Percentiles rank a stretch among this genome's conserved stretches.
Conservation (phyloP, 2,888 invertebrate species). For the Philhelius pedissequus region DNA sequence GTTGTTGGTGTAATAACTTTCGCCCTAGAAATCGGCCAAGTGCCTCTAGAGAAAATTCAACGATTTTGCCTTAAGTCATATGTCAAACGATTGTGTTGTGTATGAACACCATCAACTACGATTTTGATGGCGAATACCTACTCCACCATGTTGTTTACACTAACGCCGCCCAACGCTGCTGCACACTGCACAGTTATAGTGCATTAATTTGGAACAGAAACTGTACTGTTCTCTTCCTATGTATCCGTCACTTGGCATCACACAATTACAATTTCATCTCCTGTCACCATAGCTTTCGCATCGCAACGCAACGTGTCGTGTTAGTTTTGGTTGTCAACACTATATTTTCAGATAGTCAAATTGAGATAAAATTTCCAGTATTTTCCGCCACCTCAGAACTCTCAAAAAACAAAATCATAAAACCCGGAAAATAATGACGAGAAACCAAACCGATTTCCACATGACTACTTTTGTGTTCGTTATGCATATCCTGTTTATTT, state of each 20-base stretch:
- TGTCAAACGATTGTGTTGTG: constrained; percentile 31
- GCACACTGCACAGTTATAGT: background rate
- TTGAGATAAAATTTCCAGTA: constrained; percentile 6
- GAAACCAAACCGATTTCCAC: constrained; percentile 46
- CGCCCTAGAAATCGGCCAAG: constrained; percentile 44
- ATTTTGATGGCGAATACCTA: too few species aligned
- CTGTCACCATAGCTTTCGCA: too few species aligned
- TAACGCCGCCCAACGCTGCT: background rate
- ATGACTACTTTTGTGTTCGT: constrained; percentile 48
- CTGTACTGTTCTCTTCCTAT: background rate
- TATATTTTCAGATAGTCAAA: background rate
- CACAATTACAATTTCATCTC: constrained; percentile 1
- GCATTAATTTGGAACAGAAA: constrained; percentile 22
- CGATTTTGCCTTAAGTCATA: background rate
- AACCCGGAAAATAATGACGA: constrained; percentile 26
- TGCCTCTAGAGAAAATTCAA: constrained; percentile 29
- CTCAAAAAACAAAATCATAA: background rate
- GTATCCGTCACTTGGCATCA: background rate
- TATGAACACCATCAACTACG: background rate
- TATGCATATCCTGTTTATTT: constrained; percentile 58
- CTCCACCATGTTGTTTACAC: background rate
- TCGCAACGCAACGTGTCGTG: too few species aligned
- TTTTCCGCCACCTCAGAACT: background rate
- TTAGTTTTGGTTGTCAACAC: background rate
- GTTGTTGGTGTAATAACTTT: constrained; percentile 28